Conservation (phyloP, 2,888 invertebrate species). For the Dascillus cervinus region DNA sequence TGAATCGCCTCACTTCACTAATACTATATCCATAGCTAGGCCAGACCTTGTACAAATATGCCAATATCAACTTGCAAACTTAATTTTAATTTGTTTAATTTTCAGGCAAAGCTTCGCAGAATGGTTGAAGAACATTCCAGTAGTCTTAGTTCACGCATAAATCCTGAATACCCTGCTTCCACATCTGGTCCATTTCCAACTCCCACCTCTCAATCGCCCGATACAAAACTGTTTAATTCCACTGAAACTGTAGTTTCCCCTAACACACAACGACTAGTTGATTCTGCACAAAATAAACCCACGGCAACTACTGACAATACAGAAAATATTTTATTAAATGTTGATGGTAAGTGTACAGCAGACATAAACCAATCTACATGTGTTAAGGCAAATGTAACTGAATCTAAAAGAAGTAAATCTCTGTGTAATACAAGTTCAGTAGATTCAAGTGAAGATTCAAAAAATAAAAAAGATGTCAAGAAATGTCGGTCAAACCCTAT, state of each 20-base stretch:
- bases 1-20: no score
- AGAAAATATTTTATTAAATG: conserved; percentile 27
- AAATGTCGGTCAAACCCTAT: conserved; percentile 33
- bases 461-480: conserved; percentile 29
- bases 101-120: conserved; percentile 50
- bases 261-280: conserved; percentile 9
- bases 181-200: conserved; percentile 22
- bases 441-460: conserved; percentile 27
- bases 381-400: conserved; percentile 28
- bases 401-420: conserved; percentile 32
- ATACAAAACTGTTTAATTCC: conserved; percentile 19
- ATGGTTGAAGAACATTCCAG: conserved; percentile 80
- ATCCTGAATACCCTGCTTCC: conserved; percentile 35
- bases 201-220: conserved; percentile 27
- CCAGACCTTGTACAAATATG: no score
- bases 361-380: no score
- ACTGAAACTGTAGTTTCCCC: conserved; percentile 10
- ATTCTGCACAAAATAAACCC: conserved; percentile 21
- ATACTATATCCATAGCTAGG: no score
- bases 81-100: conserved; percentile 10
- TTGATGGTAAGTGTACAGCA: conserved; percentile 21
- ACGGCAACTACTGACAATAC: no score
- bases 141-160: conserved; percentile 38
- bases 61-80: conserved; percentile 4
- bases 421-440: conserved; percentile 30